Evolutionary conservation across 2,113 vertebrate species (phyloP).

Genomic region (Galemys pyrenaicus): DNA sequence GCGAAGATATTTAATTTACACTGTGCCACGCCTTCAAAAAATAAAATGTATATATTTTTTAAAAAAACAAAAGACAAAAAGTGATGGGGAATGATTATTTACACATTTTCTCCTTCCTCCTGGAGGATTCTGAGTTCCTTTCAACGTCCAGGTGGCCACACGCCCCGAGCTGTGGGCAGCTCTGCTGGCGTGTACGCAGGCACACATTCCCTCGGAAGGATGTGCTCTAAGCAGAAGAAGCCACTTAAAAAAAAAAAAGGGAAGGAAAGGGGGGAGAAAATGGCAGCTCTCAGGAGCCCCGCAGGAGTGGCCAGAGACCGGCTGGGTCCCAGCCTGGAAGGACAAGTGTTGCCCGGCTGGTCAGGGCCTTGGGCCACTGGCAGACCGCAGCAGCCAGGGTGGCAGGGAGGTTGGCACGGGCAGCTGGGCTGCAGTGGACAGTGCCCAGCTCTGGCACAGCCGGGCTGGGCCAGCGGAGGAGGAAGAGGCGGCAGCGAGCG

Average conservation of each 20-base stretch:
- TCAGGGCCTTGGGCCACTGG: background rate
- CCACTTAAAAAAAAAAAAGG: background rate
- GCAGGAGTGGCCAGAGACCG: background rate
- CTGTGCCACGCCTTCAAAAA: conserved; percentile 76
- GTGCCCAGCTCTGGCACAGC: background rate
- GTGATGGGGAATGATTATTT: conserved; percentile 75
- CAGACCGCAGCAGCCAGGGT: background rate
- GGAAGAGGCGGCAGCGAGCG: background rate
- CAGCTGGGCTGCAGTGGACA: background rate
- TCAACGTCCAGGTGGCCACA: background rate
- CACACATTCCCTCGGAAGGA: background rate
- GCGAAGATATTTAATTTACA: conserved; percentile 80
- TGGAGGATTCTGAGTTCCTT: conserved; percentile 1
- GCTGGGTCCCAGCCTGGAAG: background rate
- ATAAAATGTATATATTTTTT: conserved; percentile 73
- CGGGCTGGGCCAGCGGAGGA: background rate
- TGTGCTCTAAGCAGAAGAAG: background rate
- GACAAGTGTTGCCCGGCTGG: background rate
- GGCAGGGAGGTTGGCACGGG: background rate
- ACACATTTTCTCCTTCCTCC: conserved; percentile 66
- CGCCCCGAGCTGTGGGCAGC: too few relatives aligned
- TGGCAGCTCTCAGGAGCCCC: background rate
- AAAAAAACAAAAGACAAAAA: conserved; percentile 74
- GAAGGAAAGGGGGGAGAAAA: background rate
- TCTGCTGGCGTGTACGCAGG: too few relatives aligned